Percentiles rank a stretch among this genome's conserved stretches.
phyloP scores from a whole-genome alignment of 2,888 invertebrate genomes.

The Aphidius colemani region DNA sequence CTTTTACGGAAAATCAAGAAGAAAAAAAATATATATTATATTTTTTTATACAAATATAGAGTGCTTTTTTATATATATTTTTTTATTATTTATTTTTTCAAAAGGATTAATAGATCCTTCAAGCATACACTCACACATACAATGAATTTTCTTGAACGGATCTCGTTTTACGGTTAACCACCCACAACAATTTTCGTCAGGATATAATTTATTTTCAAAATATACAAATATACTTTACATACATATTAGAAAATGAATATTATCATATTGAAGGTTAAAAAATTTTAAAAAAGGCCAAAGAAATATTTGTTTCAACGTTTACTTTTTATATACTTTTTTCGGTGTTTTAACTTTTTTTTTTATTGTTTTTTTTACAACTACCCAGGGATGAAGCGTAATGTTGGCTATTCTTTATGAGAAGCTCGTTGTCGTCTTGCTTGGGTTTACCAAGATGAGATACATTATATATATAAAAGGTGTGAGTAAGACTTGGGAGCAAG shows the following conservation, averaged over 20 bases:
- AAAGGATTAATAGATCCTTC: background rate
- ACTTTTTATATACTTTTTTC: background rate
- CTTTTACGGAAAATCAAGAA: background rate
- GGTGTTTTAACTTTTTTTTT: background rate
- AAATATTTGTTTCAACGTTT: background rate
- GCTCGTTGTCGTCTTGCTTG: background rate
- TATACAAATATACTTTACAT: background rate
- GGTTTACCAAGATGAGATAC: background rate
- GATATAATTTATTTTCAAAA: constrained; percentile 18
- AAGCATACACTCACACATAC: background rate
- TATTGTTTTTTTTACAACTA: background rate
- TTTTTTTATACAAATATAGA: constrained; percentile 21
- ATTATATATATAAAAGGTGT: too few species aligned
- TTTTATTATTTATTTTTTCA: constrained; percentile 4
- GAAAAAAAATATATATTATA: background rate
- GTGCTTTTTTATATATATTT: constrained; percentile 1
- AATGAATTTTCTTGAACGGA: constrained; percentile 33
- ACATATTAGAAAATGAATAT: background rate
- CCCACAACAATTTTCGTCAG: constrained; percentile 37
- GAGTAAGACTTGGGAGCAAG: too few species aligned
- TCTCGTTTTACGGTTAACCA: constrained; percentile 48
- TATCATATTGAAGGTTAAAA: background rate
- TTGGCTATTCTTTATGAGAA: background rate
- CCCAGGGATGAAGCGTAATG: constrained; percentile 3
- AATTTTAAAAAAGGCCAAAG: background rate